Evolutionary conservation across 2,113 vertebrate species (phyloP).

Genomic region (Chionis minor): DNA sequence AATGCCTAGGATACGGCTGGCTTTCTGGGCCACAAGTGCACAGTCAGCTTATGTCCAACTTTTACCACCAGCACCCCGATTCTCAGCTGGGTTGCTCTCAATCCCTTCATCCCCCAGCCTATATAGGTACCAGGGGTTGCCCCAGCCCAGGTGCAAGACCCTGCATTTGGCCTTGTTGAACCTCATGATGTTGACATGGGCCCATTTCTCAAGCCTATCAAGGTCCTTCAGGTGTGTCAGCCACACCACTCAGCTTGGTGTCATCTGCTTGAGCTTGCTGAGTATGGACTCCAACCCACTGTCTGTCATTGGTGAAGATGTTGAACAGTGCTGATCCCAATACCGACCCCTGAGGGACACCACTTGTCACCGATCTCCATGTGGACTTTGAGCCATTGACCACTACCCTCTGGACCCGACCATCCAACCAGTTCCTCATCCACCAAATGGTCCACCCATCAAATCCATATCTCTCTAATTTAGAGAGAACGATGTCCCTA

Average conservation of each 20-base stretch:
- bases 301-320: neutral
- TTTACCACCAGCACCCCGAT: neutral
- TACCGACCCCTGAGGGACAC: neutral
- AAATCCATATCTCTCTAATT: neutral
- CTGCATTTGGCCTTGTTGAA: neutral
- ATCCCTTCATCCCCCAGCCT: neutral
- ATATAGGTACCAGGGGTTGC: neutral
- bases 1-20: neutral
- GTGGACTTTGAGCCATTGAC: neutral
- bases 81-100: neutral
- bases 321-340: neutral
- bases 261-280: neutral
- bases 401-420: neutral
- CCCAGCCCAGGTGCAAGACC: neutral
- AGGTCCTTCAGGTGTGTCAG: neutral
- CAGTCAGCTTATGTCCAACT: neutral
- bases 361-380: neutral
- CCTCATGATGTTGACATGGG: neutral
- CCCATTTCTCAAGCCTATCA: neutral
- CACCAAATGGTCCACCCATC: neutral
- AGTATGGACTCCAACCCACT: neutral
- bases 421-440: neutral
- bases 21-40: neutral
- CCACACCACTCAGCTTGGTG: neutral
- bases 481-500: neutral